Conservation (phyloP, 2,113 vertebrate genomes). For the Thalassarche chlororhynchos region DNA sequence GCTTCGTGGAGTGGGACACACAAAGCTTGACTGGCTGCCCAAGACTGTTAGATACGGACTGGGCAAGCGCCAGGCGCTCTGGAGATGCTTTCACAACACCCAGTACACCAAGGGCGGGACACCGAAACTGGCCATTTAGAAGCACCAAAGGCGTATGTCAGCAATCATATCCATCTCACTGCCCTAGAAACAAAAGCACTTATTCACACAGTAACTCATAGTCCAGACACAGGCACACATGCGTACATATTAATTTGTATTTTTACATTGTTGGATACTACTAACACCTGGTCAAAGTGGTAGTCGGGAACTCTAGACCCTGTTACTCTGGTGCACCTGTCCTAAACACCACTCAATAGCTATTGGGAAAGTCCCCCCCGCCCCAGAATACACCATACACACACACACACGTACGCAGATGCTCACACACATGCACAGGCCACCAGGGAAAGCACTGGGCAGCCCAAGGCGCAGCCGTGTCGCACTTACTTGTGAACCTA, state of each 20-base stretch:
- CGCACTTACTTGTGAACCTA: background rate
- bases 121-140: background rate
- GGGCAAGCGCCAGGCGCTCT: background rate
- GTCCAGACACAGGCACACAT: background rate
- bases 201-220: background rate
- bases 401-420: background rate
- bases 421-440: accelerated
- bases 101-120: background rate
- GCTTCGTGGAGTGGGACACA: background rate
- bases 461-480: accelerated
- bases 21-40: background rate
- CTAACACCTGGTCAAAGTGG: background rate
- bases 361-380: background rate
- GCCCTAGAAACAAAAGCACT: background rate
- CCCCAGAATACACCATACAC: background rate
- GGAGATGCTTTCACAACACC: background rate
- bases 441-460: background rate
- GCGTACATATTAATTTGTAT: background rate
- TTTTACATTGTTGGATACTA: background rate
- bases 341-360: background rate
- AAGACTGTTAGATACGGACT: background rate
- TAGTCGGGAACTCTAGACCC: background rate
- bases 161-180: background rate
- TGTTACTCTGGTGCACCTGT: background rate
- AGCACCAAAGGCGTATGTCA: background rate